These are phyloP conservation scores for Marasmarcha lunaedactyla DNA, from an alignment of 2,888 invertebrate genomes.

Conservation along the genomic window DNA sequence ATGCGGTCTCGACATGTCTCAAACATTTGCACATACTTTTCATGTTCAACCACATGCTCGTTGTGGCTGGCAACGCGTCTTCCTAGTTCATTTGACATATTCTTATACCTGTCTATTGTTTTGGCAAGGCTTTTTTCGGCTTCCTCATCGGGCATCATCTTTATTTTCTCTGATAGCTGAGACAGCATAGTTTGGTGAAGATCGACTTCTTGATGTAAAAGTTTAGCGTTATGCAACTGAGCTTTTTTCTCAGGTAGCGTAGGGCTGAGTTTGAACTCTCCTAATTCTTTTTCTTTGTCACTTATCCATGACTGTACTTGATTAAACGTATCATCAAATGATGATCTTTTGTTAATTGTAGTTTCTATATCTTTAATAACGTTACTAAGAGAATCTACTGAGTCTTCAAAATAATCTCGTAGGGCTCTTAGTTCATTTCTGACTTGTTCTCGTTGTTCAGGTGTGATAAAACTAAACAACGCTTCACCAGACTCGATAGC, in stretches of 20 bases:
- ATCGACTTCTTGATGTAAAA: slow-evolving; percentile 86
- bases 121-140: slow-evolving; percentile 79
- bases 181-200: slow-evolving; percentile 87
- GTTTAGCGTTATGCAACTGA: slow-evolving; percentile 83
- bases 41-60: slow-evolving; percentile 83
- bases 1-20: slow-evolving; percentile 88
- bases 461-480: slow-evolving; percentile 86
- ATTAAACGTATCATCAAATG: slow-evolving; percentile 91
- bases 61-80: slow-evolving; percentile 76
- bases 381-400: slow-evolving; percentile 86
- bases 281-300: slow-evolving; percentile 81
- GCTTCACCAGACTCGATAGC: slow-evolving; percentile 90
- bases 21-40: slow-evolving; percentile 82
- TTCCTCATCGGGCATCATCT: slow-evolving; percentile 82
- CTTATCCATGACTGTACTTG: slow-evolving; percentile 90
- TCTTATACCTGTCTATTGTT: slow-evolving; percentile 79
- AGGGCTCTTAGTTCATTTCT: slow-evolving; percentile 84
- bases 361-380: slow-evolving; percentile 90
- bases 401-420: slow-evolving; percentile 85
- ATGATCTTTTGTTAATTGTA: slow-evolving; percentile 89
- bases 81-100: slow-evolving; percentile 75
- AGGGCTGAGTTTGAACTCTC: slow-evolving; percentile 78
- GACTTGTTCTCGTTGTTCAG: slow-evolving; percentile 88
- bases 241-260: slow-evolving; percentile 91
- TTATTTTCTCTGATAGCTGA: slow-evolving; percentile 86